Evolutionary conservation across 1,140 invertebrate genomes (phyloP), one percentile per base, ranked within the genome.

Genomic region (Nylanderia fulva): DNA sequence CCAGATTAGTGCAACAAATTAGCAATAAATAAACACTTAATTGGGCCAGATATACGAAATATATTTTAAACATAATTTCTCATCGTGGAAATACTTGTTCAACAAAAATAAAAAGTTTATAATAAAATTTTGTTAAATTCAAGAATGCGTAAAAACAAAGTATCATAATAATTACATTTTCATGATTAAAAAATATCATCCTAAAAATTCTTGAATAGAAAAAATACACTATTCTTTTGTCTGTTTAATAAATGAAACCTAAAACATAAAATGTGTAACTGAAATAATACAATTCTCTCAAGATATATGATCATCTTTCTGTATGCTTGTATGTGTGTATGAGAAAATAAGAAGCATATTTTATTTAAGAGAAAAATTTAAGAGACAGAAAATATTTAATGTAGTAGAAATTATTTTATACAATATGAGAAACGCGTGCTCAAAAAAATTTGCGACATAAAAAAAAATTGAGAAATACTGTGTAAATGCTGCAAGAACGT

Each of bases 401-500:
- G 27, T 27, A 48, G 5, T 8, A 29, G 6, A 61, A 27, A 15
- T 18, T 33, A 66, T 27, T 66, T 66, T 42, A 39, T 39, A 36
- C 15, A 58, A 8, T 29, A 11, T 29, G 8, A 45, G 2, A 8
- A 39, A 2, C 0, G 13, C 7, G 9, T 1, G 7, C 5, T 18
- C 15, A 52, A 45, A 58, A 24, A n/a, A 33, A 64, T 33, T 64
- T 24, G 9, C 42, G 24, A 7, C 5, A 21, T 36, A 69, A 80
- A 71, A 13, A 72, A 29, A 15, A 7, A 18, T 69, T 58, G 27
- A 5, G 24, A 54, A 69, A 58, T 11, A 21, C 52, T 58, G 27
- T 80, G 58, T 54, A 75, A n/a, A 75, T 45, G 21, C n/a, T 75
- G 45, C 71, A 21, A 76, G 29, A 15, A 39, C 24, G 24, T 58